Conservation (phyloP, 2,888 invertebrate species). For the Petrophora chlorosata region DNA sequence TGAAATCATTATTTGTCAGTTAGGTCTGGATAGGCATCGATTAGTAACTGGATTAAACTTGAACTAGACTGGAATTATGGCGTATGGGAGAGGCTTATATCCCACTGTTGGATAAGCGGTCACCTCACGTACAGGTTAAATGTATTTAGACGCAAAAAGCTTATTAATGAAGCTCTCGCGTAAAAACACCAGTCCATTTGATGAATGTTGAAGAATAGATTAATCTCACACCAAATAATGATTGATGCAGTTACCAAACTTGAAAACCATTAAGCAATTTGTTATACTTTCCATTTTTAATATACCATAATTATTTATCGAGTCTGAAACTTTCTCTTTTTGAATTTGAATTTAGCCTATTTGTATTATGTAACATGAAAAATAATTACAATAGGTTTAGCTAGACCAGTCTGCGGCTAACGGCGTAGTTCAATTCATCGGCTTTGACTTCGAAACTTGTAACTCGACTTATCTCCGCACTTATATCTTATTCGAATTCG, state of each 20-base stretch:
- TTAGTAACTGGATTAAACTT: too few relatives aligned
- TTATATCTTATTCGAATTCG: slow-evolving; percentile 8
- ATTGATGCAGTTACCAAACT: slow-evolving; percentile 54
- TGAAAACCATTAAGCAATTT: slow-evolving; percentile 58
- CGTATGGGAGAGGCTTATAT: too few relatives aligned
- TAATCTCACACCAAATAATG: slow-evolving; percentile 39
- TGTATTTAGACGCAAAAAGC: too few relatives aligned
- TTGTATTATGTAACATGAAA: slow-evolving; percentile 44
- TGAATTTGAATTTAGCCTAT: slow-evolving; percentile 47
- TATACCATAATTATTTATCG: slow-evolving; percentile 61
- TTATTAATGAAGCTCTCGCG: too few relatives aligned
- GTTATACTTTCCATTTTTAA: slow-evolving; percentile 66
- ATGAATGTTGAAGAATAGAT: not conserved
- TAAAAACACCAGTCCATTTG: not conserved
- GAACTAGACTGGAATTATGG: too few relatives aligned
- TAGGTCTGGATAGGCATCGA: too few relatives aligned
- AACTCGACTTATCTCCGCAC: slow-evolving; percentile 11
- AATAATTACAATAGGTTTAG: slow-evolving; percentile 40
- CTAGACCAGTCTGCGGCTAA: slow-evolving; percentile 37
- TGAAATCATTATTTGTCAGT: too few relatives aligned
- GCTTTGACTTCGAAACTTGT: slow-evolving; percentile 13
- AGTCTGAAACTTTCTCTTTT: slow-evolving; percentile 66
- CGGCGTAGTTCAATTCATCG: slow-evolving; percentile 36
- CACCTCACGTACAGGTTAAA: too few relatives aligned
- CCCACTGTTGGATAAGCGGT: too few relatives aligned